phyloP scores from a whole-genome alignment of 1,140 invertebrate species.

The Drosophila virilis region DNA sequence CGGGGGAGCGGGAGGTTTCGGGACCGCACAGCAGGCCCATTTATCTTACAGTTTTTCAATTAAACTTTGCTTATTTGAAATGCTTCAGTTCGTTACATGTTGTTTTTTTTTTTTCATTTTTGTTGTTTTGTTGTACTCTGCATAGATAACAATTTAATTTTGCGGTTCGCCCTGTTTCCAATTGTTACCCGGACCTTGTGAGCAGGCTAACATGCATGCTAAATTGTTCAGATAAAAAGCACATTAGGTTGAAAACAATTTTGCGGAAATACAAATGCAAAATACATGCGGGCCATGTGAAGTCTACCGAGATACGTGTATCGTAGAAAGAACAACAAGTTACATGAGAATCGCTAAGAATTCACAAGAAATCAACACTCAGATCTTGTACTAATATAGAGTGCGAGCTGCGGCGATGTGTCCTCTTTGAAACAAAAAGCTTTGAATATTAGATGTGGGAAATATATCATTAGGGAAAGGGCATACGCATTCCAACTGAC shows the following conservation, averaged over 20 bases:
- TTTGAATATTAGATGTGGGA: background rate
- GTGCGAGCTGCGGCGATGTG: slow-evolving; percentile 11
- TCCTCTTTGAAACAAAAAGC: background rate
- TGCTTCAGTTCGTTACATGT: slow-evolving; percentile 35
- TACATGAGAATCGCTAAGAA: slow-evolving; percentile 4
- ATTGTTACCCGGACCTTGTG: slow-evolving; percentile 23
- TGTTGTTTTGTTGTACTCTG: slow-evolving; percentile 23
- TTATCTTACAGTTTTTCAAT: slow-evolving; percentile 62
- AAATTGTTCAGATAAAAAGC: slow-evolving; percentile 63
- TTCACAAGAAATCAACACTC: slow-evolving; percentile 20
- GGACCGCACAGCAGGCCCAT: slow-evolving; percentile 28
- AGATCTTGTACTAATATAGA: slow-evolving; percentile 9
- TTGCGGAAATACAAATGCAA: slow-evolving; percentile 49
- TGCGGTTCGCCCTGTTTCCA: slow-evolving; percentile 29
- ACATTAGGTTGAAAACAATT: slow-evolving; percentile 51
- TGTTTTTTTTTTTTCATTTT: background rate
- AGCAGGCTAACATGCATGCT: slow-evolving; percentile 54
- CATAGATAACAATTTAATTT: slow-evolving; percentile 65
- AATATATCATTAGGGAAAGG: background rate
- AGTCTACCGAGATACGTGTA: slow-evolving; percentile 4
- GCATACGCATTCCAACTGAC: background rate
- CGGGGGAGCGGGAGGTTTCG: background rate
- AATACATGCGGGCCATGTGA: slow-evolving; percentile 10
- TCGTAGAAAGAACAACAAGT: slow-evolving; percentile 7
- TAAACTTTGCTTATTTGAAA: slow-evolving; percentile 58